These are phyloP conservation scores for Phalloptychus januarius DNA, from an alignment of 2,797 vertebrate genomes.

Conservation along the genomic window DNA sequence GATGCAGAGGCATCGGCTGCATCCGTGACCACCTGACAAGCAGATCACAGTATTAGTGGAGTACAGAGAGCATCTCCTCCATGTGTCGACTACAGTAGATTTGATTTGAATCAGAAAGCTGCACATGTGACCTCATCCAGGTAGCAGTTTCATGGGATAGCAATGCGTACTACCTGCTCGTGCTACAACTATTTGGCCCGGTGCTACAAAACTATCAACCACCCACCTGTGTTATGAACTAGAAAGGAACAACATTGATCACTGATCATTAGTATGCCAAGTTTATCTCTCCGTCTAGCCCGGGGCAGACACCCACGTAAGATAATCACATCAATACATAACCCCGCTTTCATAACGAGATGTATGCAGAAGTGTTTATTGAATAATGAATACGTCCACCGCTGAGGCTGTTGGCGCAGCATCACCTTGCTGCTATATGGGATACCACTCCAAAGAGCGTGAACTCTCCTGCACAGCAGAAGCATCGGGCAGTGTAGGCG, in stretches of 20 bases:
- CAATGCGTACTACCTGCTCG: background rate
- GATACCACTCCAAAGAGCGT: slow-evolving; percentile 59
- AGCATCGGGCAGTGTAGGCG: slow-evolving; percentile 7
- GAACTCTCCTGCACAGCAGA: slow-evolving; percentile 53
- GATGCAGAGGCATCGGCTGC: background rate
- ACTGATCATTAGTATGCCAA: slow-evolving; percentile 43
- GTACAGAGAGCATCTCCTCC: background rate
- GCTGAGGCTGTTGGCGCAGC: slow-evolving; percentile 30
- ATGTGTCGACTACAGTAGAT: background rate
- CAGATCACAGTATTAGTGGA: background rate
- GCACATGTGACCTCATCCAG: background rate
- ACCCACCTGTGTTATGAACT: background rate
- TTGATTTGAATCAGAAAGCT: background rate
- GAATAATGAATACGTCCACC: slow-evolving; percentile 66
- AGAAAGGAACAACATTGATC: background rate
- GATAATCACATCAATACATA: slow-evolving; percentile 47
- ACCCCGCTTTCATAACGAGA: slow-evolving; percentile 54
- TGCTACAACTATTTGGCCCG: background rate
- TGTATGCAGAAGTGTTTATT: slow-evolving; percentile 65
- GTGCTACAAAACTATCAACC: background rate
- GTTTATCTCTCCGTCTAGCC: slow-evolving; percentile 49
- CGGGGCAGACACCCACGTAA: slow-evolving; percentile 34
- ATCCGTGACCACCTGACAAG: background rate
- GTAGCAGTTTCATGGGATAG: background rate
- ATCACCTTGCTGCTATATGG: slow-evolving; percentile 58